A percentile compares a stretch with the other conserved stretches of the same genome.
These are phyloP conservation scores for Molossus molossus DNA, from an alignment of 2,797 vertebrate species.

Conservation along the genomic window DNA sequence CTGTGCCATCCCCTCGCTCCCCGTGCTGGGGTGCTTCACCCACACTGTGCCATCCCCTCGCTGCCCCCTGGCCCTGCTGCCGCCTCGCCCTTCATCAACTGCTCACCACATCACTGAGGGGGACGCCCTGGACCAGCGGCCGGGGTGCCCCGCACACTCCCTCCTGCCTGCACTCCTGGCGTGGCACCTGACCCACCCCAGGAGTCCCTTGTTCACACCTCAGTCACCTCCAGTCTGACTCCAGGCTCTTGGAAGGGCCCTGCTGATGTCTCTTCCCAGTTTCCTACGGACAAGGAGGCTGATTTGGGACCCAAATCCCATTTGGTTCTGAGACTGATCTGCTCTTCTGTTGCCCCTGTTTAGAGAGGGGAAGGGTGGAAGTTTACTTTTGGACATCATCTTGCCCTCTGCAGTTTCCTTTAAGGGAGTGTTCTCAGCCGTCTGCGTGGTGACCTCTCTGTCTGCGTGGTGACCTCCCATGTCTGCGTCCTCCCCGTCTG, in stretches of 20 bases:
- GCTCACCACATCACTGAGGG: too few species aligned
- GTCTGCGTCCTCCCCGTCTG: too few species aligned
- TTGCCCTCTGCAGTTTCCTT: neutral
- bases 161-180: neutral
- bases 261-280: neutral
- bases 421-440: neutral
- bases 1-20: too few species aligned
- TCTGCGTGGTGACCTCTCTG: neutral
- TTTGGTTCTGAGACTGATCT: neutral
- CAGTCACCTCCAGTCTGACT: neutral
- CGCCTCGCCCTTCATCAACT: too few species aligned
- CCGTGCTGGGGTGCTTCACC: too few species aligned
- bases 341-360: neutral
- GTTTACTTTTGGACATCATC: neutral
- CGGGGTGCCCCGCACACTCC: accelerated
- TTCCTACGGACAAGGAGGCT: neutral
- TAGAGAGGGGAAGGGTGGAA: neutral
- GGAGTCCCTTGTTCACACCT: neutral
- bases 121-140: neutral
- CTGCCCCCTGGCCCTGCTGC: neutral
- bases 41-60: neutral
- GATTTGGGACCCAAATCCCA: too few species aligned
- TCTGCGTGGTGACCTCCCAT: too few species aligned
- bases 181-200: neutral
- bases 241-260: neutral